Evolutionary conservation across 1,140 invertebrate genomes (phyloP), one percentile per base, ranked within the genome.

Genomic region (Drosophila sp.): DNA sequence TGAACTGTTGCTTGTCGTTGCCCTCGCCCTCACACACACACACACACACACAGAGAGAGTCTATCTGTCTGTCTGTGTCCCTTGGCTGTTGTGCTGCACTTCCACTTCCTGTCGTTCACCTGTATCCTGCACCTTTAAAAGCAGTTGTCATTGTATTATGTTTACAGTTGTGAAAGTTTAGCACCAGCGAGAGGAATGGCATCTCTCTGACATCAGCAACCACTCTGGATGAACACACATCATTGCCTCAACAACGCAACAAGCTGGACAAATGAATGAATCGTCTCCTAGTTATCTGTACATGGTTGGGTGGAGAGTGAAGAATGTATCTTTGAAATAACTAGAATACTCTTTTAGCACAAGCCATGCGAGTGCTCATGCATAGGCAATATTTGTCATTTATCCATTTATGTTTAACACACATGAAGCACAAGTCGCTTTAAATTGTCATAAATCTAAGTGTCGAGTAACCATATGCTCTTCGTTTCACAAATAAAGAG

Each of bases 121-220:
- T 17, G 11, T 11, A 29, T 35, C 10, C 25, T 54, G 25, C 55
- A 41, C 56, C 58, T 50, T 17, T 56, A 65, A 85, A 77, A 72
- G 66, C 57, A 65, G 66, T 70, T 87, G 79, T 75, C 81, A 78
- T 65, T 70, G 57, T 67, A 47, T 70, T 76, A 33, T 86, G 83
- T 86, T 79, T 87, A 70, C 82, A 63, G 72, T 76, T 82, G 71
- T 75, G 66, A 82, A 86, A 87, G 75, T 82, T 77, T 70, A 65
- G 68, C 64, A 67, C 67, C 44, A 50, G 4, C 35, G 7, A 35
- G 5, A 25, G 60, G 56, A 60, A 27, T 70, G 74, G 65, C 72
- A 61, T 61, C 63, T 76, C 77, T 35, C 67, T 86, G 83, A 85
- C 79, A 85, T 85, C 70, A 83, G 35, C 40, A 47, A 27, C 41